phyloP scores from a whole-genome alignment of 2,888 invertebrate genomes.

The Ephialtes manifestator region DNA sequence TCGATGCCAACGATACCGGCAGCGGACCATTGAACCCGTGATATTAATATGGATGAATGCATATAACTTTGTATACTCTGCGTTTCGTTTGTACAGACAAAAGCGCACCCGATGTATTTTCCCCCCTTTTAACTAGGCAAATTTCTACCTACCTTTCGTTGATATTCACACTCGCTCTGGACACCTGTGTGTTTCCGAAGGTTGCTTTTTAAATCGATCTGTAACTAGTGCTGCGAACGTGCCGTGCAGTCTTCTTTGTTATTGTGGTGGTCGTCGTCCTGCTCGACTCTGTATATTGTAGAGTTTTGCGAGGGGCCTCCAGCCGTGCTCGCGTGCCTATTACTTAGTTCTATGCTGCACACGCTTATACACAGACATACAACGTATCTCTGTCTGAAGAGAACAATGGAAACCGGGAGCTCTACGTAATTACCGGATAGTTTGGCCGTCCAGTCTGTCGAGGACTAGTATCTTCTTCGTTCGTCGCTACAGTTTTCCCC shows the following conservation, averaged over 20 bases:
- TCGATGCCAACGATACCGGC: slow-evolving; percentile 34
- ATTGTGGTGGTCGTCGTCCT: slow-evolving; percentile 1
- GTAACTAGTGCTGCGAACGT: slow-evolving; percentile 23
- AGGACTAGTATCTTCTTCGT: slow-evolving; percentile 58
- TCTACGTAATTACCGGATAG: slow-evolving; percentile 79
- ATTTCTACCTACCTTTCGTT: background rate
- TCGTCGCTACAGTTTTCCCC: slow-evolving; percentile 15
- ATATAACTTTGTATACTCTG: slow-evolving; percentile 18
- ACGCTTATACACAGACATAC: slow-evolving; percentile 24
- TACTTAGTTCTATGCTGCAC: slow-evolving; percentile 62
- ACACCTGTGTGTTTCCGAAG: slow-evolving; percentile 1
- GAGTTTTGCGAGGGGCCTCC: slow-evolving; percentile 41
- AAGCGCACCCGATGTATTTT: slow-evolving; percentile 2
- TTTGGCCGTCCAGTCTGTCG: slow-evolving; percentile 69
- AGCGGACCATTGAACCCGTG: slow-evolving; percentile 48
- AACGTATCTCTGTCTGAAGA: slow-evolving; percentile 33
- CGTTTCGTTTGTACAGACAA: background rate
- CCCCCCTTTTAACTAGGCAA: background rate
- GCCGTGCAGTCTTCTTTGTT: slow-evolving; percentile 49
- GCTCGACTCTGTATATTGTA: slow-evolving; percentile 10
- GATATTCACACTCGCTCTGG: slow-evolving; percentile 20
- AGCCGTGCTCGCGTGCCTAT: slow-evolving; percentile 69
- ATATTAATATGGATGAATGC: slow-evolving; percentile 59
- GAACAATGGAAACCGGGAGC: slow-evolving; percentile 80
- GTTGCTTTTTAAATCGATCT: slow-evolving; percentile 14